phyloP scores from a whole-genome alignment of 2,797 vertebrate genomes.

The Hemitrygon akajei region DNA sequence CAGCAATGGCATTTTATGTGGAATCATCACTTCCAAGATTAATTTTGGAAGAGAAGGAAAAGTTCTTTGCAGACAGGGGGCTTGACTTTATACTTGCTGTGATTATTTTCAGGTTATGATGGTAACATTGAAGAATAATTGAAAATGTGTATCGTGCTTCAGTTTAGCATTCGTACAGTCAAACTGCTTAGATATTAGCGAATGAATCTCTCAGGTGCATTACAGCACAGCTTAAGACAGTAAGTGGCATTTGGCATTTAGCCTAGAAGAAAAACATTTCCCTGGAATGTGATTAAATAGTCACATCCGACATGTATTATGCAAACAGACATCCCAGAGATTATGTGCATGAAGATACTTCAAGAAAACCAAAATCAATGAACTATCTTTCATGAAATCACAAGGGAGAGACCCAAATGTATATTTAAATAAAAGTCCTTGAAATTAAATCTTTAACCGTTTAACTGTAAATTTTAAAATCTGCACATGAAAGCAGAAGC shows the following conservation, averaged over 20 bases:
- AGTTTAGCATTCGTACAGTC: neutral
- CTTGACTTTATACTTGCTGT: neutral
- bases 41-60: neutral
- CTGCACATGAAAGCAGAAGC: neutral
- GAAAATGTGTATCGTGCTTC: neutral
- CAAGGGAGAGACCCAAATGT: neutral
- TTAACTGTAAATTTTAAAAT: neutral
- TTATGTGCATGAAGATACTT: neutral
- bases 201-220: slow-evolving; percentile 16
- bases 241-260: slow-evolving; percentile 25
- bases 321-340: neutral
- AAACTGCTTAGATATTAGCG: neutral
- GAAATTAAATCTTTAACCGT: neutral
- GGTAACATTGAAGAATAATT: neutral
- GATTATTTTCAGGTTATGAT: neutral
- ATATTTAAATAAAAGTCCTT: neutral
- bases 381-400: neutral
- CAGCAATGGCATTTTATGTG: neutral
- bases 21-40: neutral
- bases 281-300: neutral
- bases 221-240: neutral
- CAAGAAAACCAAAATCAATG: neutral
- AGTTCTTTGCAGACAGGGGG: neutral
- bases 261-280: neutral
- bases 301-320: neutral